Conservation (phyloP, 2,797 vertebrate genomes). For the Vultur gryphus region DNA sequence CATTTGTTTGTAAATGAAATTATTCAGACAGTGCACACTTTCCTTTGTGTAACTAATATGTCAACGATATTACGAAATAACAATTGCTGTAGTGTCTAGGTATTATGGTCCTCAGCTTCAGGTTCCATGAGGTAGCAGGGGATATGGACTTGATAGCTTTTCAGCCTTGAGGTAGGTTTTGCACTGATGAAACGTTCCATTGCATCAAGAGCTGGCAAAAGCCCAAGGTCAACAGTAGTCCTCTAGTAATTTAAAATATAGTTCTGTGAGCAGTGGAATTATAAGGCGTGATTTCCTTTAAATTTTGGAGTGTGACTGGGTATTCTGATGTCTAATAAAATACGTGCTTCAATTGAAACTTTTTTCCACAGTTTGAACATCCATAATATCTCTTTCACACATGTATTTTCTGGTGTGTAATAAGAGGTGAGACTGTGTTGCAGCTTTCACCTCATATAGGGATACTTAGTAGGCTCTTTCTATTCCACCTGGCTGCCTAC, state of each 20-base stretch:
- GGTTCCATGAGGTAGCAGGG: neutral
- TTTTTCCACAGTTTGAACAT: neutral
- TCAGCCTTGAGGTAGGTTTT: neutral
- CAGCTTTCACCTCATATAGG: neutral
- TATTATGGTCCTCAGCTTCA: neutral
- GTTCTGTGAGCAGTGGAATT: neutral
- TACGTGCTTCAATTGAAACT: neutral
- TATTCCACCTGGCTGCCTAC: neutral
- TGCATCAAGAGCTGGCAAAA: neutral
- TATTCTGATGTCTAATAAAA: conserved; percentile 5
- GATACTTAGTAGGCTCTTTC: neutral
- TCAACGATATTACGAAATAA: neutral
- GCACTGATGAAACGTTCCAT: neutral
- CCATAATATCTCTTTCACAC: neutral
- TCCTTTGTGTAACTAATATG: neutral
- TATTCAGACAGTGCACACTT: neutral
- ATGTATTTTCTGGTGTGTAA: neutral
- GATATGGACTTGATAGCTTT: neutral
- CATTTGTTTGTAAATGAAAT: neutral
- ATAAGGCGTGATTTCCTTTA: neutral
- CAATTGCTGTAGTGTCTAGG: neutral
- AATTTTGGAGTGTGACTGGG: neutral
- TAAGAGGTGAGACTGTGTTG: neutral
- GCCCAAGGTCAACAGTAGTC: neutral
- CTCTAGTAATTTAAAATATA: neutral